phyloP scores from a whole-genome alignment of 2,113 vertebrate genomes.

The Apteryx owenii region DNA sequence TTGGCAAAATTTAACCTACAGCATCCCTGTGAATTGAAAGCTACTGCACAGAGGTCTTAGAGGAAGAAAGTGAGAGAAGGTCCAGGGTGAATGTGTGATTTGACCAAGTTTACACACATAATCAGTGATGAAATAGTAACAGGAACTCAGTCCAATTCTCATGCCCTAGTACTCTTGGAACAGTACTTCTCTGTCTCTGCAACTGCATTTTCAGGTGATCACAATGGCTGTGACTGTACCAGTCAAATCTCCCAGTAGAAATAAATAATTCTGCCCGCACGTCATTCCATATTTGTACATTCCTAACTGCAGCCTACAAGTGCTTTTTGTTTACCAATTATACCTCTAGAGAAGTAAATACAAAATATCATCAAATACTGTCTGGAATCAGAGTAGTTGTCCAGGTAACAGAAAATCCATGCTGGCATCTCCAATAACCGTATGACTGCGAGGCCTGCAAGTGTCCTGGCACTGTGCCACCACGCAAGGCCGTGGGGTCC shows the following conservation, averaged over 20 bases:
- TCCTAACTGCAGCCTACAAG: neutral
- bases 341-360: neutral
- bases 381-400: neutral
- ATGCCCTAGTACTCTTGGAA: neutral
- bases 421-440: neutral
- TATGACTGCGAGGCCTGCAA: neutral
- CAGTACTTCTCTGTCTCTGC: neutral
- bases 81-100: neutral
- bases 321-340: neutral
- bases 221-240: neutral
- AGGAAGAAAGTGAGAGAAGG: neutral
- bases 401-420: neutral
- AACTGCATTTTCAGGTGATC: neutral
- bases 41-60: neutral
- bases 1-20: neutral
- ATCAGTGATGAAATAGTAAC: neutral
- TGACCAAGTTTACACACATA: neutral
- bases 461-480: neutral
- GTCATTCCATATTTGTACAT: neutral
- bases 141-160: neutral
- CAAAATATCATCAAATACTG: neutral
- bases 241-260: neutral
- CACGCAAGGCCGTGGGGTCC: accelerated
- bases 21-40: neutral
- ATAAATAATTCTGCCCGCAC: neutral